Conservation (phyloP, 2,888 invertebrate genomes). For the Orthosia cruda region DNA sequence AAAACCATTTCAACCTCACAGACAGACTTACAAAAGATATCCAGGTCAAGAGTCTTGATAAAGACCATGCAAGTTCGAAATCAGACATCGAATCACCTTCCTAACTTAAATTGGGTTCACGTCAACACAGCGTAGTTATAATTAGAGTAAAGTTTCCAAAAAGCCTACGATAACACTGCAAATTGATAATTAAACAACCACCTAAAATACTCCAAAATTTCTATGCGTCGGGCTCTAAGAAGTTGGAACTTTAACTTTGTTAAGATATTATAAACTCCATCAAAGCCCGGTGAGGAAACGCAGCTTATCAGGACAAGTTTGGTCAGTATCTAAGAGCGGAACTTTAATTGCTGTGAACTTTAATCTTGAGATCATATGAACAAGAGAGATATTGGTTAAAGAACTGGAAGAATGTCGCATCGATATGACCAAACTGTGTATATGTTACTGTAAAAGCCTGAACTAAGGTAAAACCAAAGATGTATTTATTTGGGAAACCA, state of each 20-base stretch:
- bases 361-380: constrained; percentile 9
- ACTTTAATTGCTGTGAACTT: constrained; percentile 62
- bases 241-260: constrained; percentile 61
- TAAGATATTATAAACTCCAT: constrained; percentile 67
- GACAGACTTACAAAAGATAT: neutral
- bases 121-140: constrained; percentile 27
- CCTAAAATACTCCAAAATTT: constrained; percentile 23
- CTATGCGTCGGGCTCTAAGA: constrained; percentile 38
- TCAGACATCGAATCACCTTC: constrained; percentile 28
- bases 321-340: constrained; percentile 49
- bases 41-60: constrained; percentile 16
- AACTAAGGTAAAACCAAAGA: too few relatives aligned
- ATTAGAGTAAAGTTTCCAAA: constrained; percentile 12
- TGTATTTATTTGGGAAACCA: too few relatives aligned
- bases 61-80: constrained; percentile 24
- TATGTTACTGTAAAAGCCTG: too few relatives aligned
- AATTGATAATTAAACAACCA: constrained; percentile 44
- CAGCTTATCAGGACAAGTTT: constrained; percentile 59
- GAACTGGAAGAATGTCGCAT: too few relatives aligned
- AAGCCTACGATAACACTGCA: constrained; percentile 43
- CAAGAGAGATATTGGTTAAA: too few relatives aligned
- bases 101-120: constrained; percentile 44
- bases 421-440: too few relatives aligned
- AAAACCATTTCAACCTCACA: neutral
- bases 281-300: constrained; percentile 54